Conservation (phyloP, 2,797 vertebrate species). For the Coranthus polyacanthus region DNA sequence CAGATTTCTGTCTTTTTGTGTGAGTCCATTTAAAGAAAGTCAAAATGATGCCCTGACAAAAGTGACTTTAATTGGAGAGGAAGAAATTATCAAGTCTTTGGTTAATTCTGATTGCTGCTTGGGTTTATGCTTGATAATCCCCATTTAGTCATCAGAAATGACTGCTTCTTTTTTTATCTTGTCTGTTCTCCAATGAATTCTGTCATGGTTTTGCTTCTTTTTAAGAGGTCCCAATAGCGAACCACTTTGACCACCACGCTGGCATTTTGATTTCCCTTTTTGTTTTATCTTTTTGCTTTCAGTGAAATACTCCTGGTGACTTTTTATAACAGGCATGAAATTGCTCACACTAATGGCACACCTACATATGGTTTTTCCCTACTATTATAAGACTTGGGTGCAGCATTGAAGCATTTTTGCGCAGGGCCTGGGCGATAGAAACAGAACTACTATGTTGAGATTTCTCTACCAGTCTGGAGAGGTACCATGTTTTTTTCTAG, state of each 20-base stretch:
- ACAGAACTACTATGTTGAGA: too few species aligned
- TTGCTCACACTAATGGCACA: constrained; percentile 13
- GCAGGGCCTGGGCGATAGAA: too few species aligned
- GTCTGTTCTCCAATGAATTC: constrained; percentile 53
- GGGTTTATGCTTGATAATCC: constrained; percentile 73
- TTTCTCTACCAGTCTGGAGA: too few species aligned
- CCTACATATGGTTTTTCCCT: constrained; percentile 1
- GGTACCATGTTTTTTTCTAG: too few species aligned
- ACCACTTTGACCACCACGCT: constrained; percentile 51
- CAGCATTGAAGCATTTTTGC: too few species aligned
- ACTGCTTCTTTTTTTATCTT: constrained; percentile 61
- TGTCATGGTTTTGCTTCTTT: constrained; percentile 45
- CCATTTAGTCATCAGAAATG: constrained; percentile 61
- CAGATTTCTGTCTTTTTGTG: constrained; percentile 64
- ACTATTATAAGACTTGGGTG: too few species aligned
- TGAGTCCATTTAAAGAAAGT: constrained; percentile 49
- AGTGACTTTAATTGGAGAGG: constrained; percentile 72
- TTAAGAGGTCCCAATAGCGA: constrained; percentile 44
- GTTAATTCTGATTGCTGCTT: constrained; percentile 73
- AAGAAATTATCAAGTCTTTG: constrained; percentile 72
- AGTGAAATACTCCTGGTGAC: constrained; percentile 23
- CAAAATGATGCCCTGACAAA: constrained; percentile 66
- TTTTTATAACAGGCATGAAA: constrained; percentile 22
- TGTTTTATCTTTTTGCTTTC: constrained; percentile 44
- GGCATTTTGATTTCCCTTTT: constrained; percentile 48